Base-by-base conservation (phyloP, 2,113 vertebrate species). In the Oncorhynchus gorbuscha region DNA sequence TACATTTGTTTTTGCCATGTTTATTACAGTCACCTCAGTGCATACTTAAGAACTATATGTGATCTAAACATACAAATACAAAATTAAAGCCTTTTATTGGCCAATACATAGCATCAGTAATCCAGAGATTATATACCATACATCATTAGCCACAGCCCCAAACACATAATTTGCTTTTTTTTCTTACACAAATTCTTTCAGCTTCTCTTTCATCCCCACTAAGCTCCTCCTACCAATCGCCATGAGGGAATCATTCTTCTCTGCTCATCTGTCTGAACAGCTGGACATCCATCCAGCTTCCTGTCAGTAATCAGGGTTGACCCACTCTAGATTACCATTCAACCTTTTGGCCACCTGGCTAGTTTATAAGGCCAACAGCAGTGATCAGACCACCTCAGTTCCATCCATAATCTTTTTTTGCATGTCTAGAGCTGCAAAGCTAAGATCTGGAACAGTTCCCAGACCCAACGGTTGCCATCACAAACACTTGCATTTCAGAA, bases 401-500 rank as follows among this genome's bases (percentile, higher is more conserved):
- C 45, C 70, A 32, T 77, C 69, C 67, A 65, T 59, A 68, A 86
- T 72, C 77, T 69, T 77, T 77, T 77, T 80, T 82, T 82, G 79
- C 80, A 69, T 75, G 76, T 81, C 77, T 86, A 75, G 75, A 79
- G 76, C 71, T 81, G 26, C 59, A 83, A 83, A 79, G 85, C 82
- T 79, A 75, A 84, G 77, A 88, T 88, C 83, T 93, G 92, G 90
- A 91, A 76, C 72, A 58, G 24, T 85, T 88, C 89, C 85, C 87
- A 86, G 89, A 90, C 87, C 81, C 69, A 77, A 84, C 71, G 67
- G 62, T 73, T 82, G 80, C 80, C 80, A 83, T 85, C 85, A 2
- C 39, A 8, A 39, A 39, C 39, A 39, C 39, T 8, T 8, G 8
- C 39, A 39, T 39, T 39, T 8, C 39, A 39, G 39, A 39, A 39